These are phyloP conservation scores for Holothuria glaberrima DNA, from an alignment of 35 echinoderm and acorn worm genomes.

Conservation along the genomic window DNA sequence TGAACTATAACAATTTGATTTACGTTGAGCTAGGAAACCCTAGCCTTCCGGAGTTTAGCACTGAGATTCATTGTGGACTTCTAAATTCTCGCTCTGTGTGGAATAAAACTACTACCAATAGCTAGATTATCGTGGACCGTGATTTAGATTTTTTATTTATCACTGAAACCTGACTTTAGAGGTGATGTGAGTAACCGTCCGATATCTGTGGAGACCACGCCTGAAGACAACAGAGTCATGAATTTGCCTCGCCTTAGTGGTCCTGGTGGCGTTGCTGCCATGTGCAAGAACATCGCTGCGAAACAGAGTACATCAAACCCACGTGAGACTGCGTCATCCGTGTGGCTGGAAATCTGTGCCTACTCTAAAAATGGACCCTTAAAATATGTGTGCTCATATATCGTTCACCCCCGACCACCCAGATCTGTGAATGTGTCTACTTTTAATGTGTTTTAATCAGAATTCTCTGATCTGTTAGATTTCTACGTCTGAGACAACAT, in stretches of 20 bases:
- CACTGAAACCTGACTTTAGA: constrained; percentile 33
- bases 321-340: background rate
- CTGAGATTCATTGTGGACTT: background rate
- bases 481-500: too few species aligned
- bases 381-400: too few species aligned
- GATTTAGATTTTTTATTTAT: constrained; percentile 15
- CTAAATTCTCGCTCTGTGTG: constrained; percentile 4
- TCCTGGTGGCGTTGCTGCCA: constrained; percentile 8
- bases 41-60: too few species aligned
- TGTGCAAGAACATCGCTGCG: background rate
- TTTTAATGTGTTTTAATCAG: too few species aligned
- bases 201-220: constrained; percentile 1
- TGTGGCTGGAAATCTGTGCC: constrained; percentile 24
- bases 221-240: background rate
- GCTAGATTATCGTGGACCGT: background rate
- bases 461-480: too few species aligned
- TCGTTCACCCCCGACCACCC: too few species aligned
- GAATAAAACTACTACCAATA: background rate
- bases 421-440: too few species aligned
- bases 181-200: constrained; percentile 18
- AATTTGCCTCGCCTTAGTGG: background rate
- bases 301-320: background rate
- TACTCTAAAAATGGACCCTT: too few species aligned
- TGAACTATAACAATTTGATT: too few species aligned
- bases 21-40: too few species aligned